Conservation (phyloP, 2,797 vertebrate genomes). For the Anniella stebbinsi region DNA sequence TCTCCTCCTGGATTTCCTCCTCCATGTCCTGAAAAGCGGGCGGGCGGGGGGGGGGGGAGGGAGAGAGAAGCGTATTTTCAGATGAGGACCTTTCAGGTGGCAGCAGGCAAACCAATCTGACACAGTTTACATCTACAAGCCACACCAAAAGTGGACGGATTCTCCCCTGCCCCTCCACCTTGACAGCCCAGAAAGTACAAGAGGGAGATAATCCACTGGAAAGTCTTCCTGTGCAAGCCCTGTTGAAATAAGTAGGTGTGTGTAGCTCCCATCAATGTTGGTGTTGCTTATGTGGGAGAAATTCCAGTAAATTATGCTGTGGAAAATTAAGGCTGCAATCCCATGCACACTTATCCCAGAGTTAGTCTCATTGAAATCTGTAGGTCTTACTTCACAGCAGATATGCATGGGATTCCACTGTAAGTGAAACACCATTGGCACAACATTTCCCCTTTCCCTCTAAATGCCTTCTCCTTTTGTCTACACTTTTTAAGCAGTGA, state of each 20-base stretch:
- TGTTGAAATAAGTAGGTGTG: not conserved
- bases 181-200: not conserved
- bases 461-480: not conserved
- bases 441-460: not conserved
- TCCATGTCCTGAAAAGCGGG: conserved; percentile 42
- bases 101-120: not conserved
- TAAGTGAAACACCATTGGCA: not conserved
- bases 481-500: not conserved
- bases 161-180: not conserved
- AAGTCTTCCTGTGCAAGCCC: not conserved
- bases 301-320: not conserved
- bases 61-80: not conserved
- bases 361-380: not conserved
- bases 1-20: conserved; percentile 1
- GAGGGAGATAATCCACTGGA: not conserved
- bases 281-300: not conserved
- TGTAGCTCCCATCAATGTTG: not conserved
- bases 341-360: not conserved
- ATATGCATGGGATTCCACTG: not conserved
- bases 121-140: not conserved
- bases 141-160: not conserved
- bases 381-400: not conserved
- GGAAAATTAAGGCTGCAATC: not conserved
- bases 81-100: not conserved
- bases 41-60: not conserved